A percentile compares a stretch with the other conserved stretches of the same genome.
Evolutionary conservation across 2,797 vertebrate species (phyloP).

Genomic region (Pterois miles): DNA sequence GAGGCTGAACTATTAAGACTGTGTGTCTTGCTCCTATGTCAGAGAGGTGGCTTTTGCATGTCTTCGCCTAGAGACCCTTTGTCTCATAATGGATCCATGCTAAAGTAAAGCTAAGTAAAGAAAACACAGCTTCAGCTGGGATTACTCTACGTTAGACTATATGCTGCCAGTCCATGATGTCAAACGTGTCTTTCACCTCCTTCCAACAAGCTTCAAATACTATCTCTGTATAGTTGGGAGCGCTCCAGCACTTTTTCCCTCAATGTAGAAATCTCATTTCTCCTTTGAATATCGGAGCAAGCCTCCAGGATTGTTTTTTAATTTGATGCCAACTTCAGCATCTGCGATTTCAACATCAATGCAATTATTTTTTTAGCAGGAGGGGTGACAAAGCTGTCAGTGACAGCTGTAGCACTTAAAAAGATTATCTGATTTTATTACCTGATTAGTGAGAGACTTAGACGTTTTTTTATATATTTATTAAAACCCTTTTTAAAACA

Average conservation of each 20-base stretch:
- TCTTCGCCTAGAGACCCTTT: neutral
- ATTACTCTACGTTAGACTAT: neutral
- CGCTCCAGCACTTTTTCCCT: conserved; percentile 19
- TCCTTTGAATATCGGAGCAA: neutral
- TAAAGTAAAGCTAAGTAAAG: no score
- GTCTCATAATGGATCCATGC: no score
- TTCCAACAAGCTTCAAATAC: conserved; percentile 49
- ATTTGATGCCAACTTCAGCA: conserved; percentile 31
- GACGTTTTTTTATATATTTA: neutral
- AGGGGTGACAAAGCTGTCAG: conserved; percentile 15
- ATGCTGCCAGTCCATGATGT: conserved; percentile 29
- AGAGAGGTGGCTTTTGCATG: neutral
- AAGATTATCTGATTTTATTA: conserved; percentile 2
- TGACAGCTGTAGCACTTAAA: conserved; percentile 25
- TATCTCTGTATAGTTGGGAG: conserved; percentile 56
- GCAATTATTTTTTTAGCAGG: conserved; percentile 23
- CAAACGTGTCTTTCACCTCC: conserved; percentile 45
- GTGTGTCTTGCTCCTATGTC: neutral
- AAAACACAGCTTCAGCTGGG: no score
- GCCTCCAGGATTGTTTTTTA: conserved; percentile 5
- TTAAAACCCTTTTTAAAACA: neutral
- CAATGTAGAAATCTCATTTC: neutral
- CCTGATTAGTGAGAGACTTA: neutral
- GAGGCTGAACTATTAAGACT: no score
- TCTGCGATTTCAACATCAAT: conserved; percentile 41